Conservation (phyloP, 1,140 invertebrate species). For the Pseudoatta argentina region DNA sequence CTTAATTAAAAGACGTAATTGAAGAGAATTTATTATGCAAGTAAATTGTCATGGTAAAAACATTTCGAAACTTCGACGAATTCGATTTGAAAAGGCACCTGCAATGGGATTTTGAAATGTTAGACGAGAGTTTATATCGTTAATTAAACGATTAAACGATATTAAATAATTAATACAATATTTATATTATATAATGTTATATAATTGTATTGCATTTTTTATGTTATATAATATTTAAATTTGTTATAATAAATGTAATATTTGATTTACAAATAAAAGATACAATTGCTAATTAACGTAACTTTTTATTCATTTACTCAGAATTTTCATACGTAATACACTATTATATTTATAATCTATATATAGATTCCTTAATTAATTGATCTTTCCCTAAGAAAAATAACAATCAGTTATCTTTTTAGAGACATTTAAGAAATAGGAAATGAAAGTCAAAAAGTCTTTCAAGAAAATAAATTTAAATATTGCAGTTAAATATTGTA, state of each 20-base stretch:
- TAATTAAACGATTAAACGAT: conserved; percentile 6
- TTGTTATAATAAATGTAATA: background rate
- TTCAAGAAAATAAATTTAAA: background rate
- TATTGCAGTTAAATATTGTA: too few relatives aligned
- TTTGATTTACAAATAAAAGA: background rate
- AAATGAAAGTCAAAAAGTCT: background rate
- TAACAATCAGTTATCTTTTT: background rate
- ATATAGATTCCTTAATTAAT: background rate
- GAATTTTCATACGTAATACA: background rate
- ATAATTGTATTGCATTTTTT: too few relatives aligned
- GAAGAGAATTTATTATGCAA: conserved; percentile 50
- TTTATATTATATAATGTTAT: too few relatives aligned
- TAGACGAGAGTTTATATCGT: background rate
- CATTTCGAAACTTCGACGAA: conserved; percentile 34
- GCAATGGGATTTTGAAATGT: conserved; percentile 28
- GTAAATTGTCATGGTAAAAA: background rate
- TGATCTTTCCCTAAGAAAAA: background rate
- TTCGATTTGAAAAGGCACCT: conserved; percentile 1
- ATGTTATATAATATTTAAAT: too few relatives aligned
- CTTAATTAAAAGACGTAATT: conserved; percentile 57
- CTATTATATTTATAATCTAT: background rate
- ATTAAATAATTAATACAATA: background rate
- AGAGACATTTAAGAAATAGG: background rate
- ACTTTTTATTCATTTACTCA: too few relatives aligned
- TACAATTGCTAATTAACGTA: background rate